Conservation (phyloP, 2,888 invertebrate species). For the Maniola hyperantus region DNA sequence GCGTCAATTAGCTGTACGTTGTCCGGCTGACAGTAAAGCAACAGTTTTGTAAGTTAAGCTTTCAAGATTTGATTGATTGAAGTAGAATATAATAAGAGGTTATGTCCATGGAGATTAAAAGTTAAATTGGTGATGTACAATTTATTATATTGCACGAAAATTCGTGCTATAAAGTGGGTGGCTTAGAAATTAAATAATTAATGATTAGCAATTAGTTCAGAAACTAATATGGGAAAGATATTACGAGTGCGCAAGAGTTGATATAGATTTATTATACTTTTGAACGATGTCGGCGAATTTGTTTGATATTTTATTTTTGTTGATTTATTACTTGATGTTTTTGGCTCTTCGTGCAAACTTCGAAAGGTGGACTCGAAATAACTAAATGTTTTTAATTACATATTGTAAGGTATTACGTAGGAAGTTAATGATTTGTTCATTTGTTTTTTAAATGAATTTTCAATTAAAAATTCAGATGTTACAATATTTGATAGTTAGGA, state of each 20-base stretch:
- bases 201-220: slow-evolving; percentile 30
- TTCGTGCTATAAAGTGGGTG: slow-evolving; percentile 40
- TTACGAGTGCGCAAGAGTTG: slow-evolving; percentile 31
- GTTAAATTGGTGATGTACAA: slow-evolving; percentile 7
- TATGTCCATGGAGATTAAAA: slow-evolving; percentile 3
- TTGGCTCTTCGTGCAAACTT: neutral
- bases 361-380: neutral
- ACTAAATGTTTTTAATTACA: neutral
- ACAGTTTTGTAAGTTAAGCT: neutral
- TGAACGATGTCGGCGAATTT: slow-evolving; percentile 33
- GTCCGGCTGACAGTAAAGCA: neutral
- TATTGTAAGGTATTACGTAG: slow-evolving; percentile 1
- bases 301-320: slow-evolving; percentile 26
- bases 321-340: slow-evolving; percentile 31
- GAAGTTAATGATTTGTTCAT: neutral
- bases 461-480: no score
- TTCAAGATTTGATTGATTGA: slow-evolving; percentile 6
- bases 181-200: slow-evolving; percentile 34
- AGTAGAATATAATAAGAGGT: neutral
- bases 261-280: slow-evolving; percentile 34
- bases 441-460: no score
- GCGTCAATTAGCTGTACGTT: neutral
- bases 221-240: slow-evolving; percentile 36
- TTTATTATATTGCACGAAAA: slow-evolving; percentile 33
- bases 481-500: no score